Conservation (phyloP, 2,797 vertebrate genomes). For the Australoheros facetus region DNA sequence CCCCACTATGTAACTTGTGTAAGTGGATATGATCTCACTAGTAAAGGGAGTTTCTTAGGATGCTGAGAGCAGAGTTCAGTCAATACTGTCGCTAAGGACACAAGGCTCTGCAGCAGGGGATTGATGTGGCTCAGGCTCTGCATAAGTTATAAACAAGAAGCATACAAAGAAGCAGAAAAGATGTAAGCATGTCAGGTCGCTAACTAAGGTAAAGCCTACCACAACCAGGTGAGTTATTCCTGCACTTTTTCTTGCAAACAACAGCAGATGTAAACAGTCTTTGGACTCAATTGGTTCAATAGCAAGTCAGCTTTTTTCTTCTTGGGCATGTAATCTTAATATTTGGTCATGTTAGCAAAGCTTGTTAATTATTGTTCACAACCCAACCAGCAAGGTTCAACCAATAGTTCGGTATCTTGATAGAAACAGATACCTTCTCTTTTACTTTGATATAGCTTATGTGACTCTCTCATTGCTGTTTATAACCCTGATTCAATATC, state of each 20-base stretch:
- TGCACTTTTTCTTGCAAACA: background rate
- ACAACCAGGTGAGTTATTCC: background rate
- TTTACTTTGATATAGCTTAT: background rate
- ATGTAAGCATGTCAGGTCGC: background rate
- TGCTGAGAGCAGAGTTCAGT: background rate
- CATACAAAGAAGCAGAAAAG: background rate
- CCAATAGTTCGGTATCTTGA: background rate
- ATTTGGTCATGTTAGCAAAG: background rate
- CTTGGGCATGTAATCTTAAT: background rate
- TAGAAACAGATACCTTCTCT: background rate
- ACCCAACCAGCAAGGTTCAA: background rate
- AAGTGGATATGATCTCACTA: background rate
- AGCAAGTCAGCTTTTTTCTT: too few species aligned
- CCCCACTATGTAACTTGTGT: background rate
- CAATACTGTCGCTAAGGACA: background rate
- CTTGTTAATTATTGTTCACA: background rate
- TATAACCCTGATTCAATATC: background rate
- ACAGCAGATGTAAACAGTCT: background rate
- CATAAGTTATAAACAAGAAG: background rate
- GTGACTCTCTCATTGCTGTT: background rate
- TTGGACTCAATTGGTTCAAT: too few species aligned
- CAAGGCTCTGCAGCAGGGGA: background rate
- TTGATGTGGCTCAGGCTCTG: background rate
- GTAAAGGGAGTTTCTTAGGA: background rate
- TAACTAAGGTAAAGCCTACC: background rate